phyloP scores from a whole-genome alignment of 2,888 invertebrate genomes.

The Lasioglossum morio region DNA sequence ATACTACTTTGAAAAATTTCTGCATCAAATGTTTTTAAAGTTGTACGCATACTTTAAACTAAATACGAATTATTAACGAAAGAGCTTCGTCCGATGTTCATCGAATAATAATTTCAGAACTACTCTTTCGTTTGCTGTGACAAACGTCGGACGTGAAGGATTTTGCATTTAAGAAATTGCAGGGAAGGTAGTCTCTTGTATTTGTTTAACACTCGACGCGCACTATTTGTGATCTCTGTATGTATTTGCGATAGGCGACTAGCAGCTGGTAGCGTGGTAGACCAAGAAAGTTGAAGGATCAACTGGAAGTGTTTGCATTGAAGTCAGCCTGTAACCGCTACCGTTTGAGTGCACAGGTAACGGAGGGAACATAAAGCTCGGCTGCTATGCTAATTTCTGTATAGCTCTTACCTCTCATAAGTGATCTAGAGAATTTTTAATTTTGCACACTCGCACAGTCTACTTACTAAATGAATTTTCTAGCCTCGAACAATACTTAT shows the following conservation, averaged over 20 bases:
- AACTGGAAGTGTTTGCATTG: neutral
- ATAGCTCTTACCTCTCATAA: neutral
- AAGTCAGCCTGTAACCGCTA: neutral
- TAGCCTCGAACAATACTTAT: rapidly evolving
- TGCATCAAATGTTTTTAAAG: too few relatives aligned
- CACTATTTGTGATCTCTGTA: neutral
- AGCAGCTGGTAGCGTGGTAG: neutral
- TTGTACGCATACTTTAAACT: too few relatives aligned
- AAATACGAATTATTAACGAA: too few relatives aligned
- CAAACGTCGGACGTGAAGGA: neutral
- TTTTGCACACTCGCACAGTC: neutral
- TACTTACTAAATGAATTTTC: neutral
- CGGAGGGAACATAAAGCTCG: neutral
- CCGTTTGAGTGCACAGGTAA: neutral
- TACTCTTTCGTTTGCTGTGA: neutral
- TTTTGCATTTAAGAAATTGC: constrained; percentile 1
- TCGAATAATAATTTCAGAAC: neutral
- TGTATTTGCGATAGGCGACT: neutral
- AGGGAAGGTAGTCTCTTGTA: neutral
- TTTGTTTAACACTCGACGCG: neutral
- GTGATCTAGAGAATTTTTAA: neutral
- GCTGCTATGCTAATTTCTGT: neutral
- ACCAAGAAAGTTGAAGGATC: neutral
- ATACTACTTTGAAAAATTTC: too few relatives aligned
- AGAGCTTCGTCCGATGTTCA: neutral